Conservation (phyloP, 1,140 invertebrate species). For the Leptoteleia sp. region DNA sequence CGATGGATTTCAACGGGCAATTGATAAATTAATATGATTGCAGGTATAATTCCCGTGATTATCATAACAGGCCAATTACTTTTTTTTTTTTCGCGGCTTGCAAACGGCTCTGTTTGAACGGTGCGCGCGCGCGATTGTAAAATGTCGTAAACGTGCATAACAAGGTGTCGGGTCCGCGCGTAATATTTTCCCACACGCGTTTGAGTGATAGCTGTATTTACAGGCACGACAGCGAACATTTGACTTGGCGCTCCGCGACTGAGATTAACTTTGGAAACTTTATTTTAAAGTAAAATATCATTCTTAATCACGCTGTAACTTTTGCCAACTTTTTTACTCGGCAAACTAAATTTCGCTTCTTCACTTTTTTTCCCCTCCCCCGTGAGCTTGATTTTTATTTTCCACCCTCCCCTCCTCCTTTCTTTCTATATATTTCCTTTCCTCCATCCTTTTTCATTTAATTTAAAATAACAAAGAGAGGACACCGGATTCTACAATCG, state of each 20-base stretch:
- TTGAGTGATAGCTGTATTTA: slow-evolving; percentile 36
- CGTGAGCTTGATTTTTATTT: too few species aligned
- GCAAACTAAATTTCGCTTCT: slow-evolving; percentile 20
- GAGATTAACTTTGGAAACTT: slow-evolving; percentile 42
- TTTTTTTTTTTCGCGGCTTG: slow-evolving; percentile 6
- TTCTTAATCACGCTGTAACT: slow-evolving; percentile 37
- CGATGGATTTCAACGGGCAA: slow-evolving; percentile 11
- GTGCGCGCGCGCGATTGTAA: slow-evolving; percentile 12
- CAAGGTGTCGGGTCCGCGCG: slow-evolving; percentile 30
- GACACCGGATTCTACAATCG: slow-evolving; percentile 19
- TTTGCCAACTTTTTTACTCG: slow-evolving; percentile 20
- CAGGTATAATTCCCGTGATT: slow-evolving; percentile 23
- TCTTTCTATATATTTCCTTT: too few species aligned
- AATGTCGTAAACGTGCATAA: slow-evolving; percentile 43
- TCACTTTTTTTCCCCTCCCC: neutral
- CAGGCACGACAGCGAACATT: slow-evolving; percentile 9
- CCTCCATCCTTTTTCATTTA: neutral
- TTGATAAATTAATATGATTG: slow-evolving; percentile 43
- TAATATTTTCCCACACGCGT: slow-evolving; percentile 35
- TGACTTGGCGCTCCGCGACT: neutral
- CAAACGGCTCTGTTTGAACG: slow-evolving; percentile 15
- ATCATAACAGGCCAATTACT: slow-evolving; percentile 30
- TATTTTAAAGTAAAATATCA: slow-evolving; percentile 41
- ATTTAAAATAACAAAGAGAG: slow-evolving; percentile 1
- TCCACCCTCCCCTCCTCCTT: too few species aligned